Evolutionary conservation across 2,888 invertebrate species (phyloP).

Genomic region (Dasysyrphus albostriatus): DNA sequence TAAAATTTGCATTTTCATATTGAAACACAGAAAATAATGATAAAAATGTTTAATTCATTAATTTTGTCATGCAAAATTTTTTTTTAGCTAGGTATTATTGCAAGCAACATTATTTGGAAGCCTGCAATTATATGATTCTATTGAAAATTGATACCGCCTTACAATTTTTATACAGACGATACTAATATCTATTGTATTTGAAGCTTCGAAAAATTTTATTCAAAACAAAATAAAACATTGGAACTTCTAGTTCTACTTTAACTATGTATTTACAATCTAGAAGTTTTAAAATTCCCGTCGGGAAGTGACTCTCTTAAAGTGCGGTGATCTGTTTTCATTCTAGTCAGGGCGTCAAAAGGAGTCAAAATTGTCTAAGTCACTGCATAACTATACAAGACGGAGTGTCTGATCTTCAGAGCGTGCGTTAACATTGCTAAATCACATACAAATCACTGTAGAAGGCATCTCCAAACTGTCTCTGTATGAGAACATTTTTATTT

Average conservation of each 20-base stretch:
- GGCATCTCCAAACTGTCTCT: neutral
- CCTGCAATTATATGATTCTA: no score
- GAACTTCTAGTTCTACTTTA: neutral
- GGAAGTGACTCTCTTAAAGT: neutral
- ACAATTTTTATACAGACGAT: no score
- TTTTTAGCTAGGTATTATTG: no score
- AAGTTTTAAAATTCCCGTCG: neutral
- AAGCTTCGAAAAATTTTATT: no score
- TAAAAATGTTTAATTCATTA: no score
- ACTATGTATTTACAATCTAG: neutral
- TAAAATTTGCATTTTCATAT: no score
- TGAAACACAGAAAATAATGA: no score
- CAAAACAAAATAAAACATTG: no score
- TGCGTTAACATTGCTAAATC: conserved; percentile 30
- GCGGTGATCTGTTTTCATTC: neutral
- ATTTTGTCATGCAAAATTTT: no score
- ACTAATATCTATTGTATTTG: no score
- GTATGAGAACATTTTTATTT: conserved; percentile 7
- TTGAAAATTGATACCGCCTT: no score
- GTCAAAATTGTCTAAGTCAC: neutral
- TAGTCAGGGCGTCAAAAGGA: neutral
- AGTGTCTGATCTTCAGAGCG: neutral
- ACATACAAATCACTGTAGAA: conserved; percentile 36
- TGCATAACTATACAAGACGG: neutral
- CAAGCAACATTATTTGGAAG: no score